These are phyloP conservation scores for Eupeodes luniger DNA, from an alignment of 2,888 invertebrate species.

Conservation along the genomic window DNA sequence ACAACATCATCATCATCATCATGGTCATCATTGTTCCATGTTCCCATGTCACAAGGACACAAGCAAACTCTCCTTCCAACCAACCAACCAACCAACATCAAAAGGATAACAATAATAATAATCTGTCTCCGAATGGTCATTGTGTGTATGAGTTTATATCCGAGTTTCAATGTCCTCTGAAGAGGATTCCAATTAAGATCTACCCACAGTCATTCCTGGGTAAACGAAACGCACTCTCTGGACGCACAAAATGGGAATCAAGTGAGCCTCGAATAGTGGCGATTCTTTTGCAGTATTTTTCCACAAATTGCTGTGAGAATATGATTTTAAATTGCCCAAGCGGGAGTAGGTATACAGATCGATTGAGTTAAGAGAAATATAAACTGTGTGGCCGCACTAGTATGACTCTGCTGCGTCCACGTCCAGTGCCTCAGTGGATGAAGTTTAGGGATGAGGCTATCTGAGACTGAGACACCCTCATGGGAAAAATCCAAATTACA, in stretches of 20 bases:
- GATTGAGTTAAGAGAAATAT: constrained; percentile 28
- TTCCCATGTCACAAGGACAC: constrained; percentile 49
- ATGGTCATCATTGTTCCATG: constrained; percentile 48
- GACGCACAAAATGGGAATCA: constrained; percentile 63
- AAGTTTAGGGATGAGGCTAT: constrained; percentile 28
- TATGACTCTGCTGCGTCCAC: constrained; percentile 11
- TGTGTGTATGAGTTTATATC: background rate
- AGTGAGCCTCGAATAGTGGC: constrained; percentile 71
- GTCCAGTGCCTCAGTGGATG: background rate
- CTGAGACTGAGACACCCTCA: constrained; percentile 54
- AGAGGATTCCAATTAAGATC: constrained; percentile 64
- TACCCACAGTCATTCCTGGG: background rate
- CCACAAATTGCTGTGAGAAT: constrained; percentile 42
- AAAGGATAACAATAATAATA: constrained; percentile 67
- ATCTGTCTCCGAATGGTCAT: constrained; percentile 55
- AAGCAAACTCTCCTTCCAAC: constrained; percentile 31
- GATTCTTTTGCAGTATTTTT: constrained; percentile 33
- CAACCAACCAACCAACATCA: constrained; percentile 25
- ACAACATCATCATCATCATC: constrained; percentile 44
- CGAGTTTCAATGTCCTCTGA: background rate
- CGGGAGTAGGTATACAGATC: background rate
- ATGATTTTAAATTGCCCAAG: constrained; percentile 64
- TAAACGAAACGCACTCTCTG: constrained; percentile 34
- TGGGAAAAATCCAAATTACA: constrained; percentile 60
- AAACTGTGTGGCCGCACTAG: constrained; percentile 34